A percentile compares a stretch with the other conserved stretches of the same genome.
Conservation (phyloP, 1,140 invertebrate species). For the Cydia amplana region DNA sequence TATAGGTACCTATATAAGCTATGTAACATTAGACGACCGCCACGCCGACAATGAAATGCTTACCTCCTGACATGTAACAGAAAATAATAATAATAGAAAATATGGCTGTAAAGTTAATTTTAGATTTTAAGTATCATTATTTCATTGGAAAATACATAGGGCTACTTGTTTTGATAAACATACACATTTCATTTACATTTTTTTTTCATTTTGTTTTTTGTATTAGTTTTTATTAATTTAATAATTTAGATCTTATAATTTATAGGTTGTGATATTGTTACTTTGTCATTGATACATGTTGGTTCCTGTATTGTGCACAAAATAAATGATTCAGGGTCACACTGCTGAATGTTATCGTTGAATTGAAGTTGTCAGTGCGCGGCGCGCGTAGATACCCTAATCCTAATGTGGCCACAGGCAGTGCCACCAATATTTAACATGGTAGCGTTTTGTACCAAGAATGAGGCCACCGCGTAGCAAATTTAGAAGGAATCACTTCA, state of each 20-base stretch:
- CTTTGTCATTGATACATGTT: constrained; percentile 1
- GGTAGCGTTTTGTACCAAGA: neutral
- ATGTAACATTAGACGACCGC: neutral
- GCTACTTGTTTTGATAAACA: neutral
- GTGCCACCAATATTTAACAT: neutral
- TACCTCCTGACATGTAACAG: neutral
- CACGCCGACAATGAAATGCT: neutral
- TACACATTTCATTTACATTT: neutral
- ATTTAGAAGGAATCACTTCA: too few species aligned
- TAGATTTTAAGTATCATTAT: neutral
- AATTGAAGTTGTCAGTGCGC: constrained; percentile 8
- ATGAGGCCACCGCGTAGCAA: too few species aligned
- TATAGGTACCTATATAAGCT: too few species aligned
- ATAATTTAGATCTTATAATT: constrained; percentile 6
- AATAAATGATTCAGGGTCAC: constrained; percentile 16
- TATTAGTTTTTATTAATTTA: neutral
- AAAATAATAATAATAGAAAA: neutral
- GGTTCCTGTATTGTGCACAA: constrained; percentile 20
- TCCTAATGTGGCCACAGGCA: neutral
- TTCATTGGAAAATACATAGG: neutral
- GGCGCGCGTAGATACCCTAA: neutral
- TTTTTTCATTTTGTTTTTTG: neutral
- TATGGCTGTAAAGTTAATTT: neutral
- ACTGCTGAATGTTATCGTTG: constrained; percentile 13
- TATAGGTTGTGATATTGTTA: constrained; percentile 31